Evolutionary conservation across 2,113 vertebrate species (phyloP).

Genomic region (Nipponia nippon): DNA sequence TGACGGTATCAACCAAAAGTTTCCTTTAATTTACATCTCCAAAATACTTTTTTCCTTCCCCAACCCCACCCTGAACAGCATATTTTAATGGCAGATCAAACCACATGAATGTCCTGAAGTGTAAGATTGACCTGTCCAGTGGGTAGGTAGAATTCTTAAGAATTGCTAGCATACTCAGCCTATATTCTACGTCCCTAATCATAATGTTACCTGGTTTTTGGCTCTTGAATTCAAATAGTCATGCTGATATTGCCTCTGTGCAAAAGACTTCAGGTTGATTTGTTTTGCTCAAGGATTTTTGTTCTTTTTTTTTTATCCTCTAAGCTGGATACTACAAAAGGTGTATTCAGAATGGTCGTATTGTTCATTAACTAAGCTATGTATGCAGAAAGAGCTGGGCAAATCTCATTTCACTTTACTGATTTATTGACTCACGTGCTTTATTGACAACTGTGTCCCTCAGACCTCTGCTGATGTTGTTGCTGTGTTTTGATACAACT

Average conservation of each 20-base stretch:
- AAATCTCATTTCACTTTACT: background rate
- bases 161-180: background rate
- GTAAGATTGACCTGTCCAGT: background rate
- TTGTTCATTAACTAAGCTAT: background rate
- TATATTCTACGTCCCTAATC: background rate
- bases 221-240: background rate
- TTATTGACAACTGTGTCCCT: background rate
- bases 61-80: background rate
- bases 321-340: background rate
- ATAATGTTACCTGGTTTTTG: background rate
- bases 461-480: background rate
- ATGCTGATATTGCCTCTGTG: background rate
- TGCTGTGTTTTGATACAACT: background rate
- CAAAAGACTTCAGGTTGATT: background rate
- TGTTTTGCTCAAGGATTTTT: background rate
- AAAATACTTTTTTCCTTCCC: background rate
- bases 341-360: background rate
- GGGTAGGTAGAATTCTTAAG: background rate
- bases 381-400: background rate
- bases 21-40: background rate
- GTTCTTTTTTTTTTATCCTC: rapidly evolving
- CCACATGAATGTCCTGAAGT: background rate
- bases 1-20: background rate
- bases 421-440: background rate
- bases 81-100: background rate